Evolutionary conservation across 2,797 vertebrate genomes (phyloP).

Genomic region (Fistularia commersonii): DNA sequence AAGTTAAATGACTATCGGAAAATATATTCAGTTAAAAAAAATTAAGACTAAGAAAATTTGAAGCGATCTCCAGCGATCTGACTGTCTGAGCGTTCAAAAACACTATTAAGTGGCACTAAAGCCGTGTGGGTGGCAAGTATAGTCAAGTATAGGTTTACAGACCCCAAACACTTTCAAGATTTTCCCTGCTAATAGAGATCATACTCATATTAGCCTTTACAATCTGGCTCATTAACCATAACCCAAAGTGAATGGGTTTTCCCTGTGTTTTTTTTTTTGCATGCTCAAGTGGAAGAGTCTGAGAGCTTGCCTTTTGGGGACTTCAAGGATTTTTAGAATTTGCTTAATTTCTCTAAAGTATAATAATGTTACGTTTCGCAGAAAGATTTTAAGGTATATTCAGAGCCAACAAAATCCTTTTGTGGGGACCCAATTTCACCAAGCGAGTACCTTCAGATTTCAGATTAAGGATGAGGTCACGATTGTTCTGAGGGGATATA

Average conservation of each 20-base stretch:
- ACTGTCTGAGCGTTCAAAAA: conserved; percentile 53
- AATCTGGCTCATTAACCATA: conserved; percentile 47
- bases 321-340: neutral
- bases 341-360: conserved; percentile 5
- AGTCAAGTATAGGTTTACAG: conserved; percentile 60
- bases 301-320: too few species aligned
- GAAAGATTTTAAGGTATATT: too few species aligned
- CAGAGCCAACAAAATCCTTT: too few species aligned
- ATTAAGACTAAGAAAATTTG: conserved; percentile 35
- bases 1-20: conserved; percentile 61
- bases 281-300: neutral
- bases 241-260: conserved; percentile 22
- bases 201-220: conserved; percentile 53
- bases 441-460: too few species aligned
- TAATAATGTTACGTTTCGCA: too few species aligned
- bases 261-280: conserved; percentile 11
- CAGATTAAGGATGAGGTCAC: conserved; percentile 7
- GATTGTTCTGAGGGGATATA: conserved; percentile 24
- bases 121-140: conserved; percentile 61
- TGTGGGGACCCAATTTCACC: too few species aligned
- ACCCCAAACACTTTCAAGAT: conserved; percentile 50
- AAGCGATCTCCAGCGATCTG: conserved; percentile 41
- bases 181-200: conserved; percentile 42
- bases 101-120: conserved; percentile 59
- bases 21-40: conserved; percentile 48